Percentiles rank a stretch among this genome's conserved stretches.
Conservation (phyloP, 2,113 vertebrate genomes). For the Boulengeromyrus knoepffleri region DNA sequence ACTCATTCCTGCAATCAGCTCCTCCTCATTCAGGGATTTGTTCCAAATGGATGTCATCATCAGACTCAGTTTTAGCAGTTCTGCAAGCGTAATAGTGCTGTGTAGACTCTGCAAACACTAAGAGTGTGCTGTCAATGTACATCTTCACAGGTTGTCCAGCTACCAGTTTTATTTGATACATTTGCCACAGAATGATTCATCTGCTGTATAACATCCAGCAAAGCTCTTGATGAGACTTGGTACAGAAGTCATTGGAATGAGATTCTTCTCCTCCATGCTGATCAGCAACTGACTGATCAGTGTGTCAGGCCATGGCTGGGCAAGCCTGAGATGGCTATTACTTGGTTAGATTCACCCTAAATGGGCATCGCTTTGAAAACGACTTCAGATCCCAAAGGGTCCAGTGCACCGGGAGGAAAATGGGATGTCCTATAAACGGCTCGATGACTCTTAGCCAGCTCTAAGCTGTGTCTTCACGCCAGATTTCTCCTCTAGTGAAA, state of each 20-base stretch:
- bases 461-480: conserved; percentile 34
- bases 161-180: neutral
- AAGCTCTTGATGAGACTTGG: neutral
- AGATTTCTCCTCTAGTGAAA: conserved; percentile 39
- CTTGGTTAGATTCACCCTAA: conserved; percentile 11
- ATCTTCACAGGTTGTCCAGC: neutral
- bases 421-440: conserved; percentile 41
- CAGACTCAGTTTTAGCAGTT: neutral
- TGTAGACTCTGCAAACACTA: neutral
- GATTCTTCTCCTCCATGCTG: neutral
- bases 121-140: neutral
- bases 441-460: conserved; percentile 36
- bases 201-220: neutral
- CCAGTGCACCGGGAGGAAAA: conserved; percentile 18
- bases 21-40: neutral
- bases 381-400: conserved; percentile 1
- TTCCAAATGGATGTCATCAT: neutral
- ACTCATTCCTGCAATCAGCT: neutral
- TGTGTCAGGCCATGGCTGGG: neutral
- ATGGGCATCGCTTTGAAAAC: conserved; percentile 3
- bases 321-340: neutral
- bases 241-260: neutral
- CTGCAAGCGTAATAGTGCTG: neutral
- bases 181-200: neutral
- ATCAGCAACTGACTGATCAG: neutral